A percentile compares a stretch with the other conserved stretches of the same genome.
These are phyloP conservation scores for Epinotia brunnichana DNA, from an alignment of 2,888 invertebrate species.

Conservation along the genomic window DNA sequence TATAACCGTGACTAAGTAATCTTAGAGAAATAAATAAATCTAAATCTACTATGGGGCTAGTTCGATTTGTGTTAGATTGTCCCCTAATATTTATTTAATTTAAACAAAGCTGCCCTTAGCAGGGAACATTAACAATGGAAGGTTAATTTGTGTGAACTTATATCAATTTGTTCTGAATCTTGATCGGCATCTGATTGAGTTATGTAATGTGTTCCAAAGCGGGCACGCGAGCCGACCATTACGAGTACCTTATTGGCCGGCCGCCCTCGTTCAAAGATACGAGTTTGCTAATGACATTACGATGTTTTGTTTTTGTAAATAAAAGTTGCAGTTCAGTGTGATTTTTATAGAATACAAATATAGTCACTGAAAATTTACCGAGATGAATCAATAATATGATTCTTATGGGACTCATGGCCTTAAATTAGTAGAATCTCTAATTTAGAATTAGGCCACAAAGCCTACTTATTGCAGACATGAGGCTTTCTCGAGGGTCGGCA, in stretches of 20 bases:
- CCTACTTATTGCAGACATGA: too few species aligned
- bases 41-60: too few species aligned
- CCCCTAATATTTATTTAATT: too few species aligned
- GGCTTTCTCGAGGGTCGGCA: too few species aligned
- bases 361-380: background rate
- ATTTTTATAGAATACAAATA: background rate
- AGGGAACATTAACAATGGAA: background rate
- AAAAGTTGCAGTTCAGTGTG: background rate
- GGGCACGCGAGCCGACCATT: constrained; percentile 38
- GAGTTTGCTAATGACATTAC: constrained; percentile 16
- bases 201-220: constrained; percentile 37
- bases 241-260: constrained; percentile 27
- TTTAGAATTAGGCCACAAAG: too few species aligned
- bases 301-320: constrained; percentile 8
- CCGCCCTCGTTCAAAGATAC: constrained; percentile 27
- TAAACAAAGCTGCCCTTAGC: background rate
- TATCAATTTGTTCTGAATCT: constrained; percentile 27
- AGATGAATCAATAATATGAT: too few species aligned
- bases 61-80: too few species aligned
- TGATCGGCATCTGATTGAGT: constrained; percentile 34
- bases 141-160: constrained; percentile 11
- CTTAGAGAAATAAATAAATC: too few species aligned
- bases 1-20: too few species aligned
- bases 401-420: background rate
- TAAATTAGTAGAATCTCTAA: too few species aligned